A percentile compares a stretch with the other conserved stretches of the same genome.
Conservation (phyloP, 2,113 vertebrate genomes). For the Brachyhypopomus occidentalis region DNA sequence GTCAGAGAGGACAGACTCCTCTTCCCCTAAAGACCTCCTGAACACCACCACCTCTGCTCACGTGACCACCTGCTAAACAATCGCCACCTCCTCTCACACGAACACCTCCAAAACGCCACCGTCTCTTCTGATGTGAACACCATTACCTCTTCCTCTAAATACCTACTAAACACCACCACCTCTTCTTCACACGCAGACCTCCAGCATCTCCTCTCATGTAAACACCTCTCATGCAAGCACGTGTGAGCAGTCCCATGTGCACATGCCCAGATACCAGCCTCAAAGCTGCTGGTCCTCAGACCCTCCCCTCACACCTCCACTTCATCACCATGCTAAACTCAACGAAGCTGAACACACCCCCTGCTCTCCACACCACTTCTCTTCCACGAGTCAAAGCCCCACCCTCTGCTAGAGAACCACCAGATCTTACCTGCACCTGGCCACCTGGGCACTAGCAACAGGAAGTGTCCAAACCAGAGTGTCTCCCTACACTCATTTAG, state of each 20-base stretch:
- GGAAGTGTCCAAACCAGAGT: not conserved
- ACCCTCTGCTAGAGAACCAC: constrained; percentile 66
- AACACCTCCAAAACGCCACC: too few species aligned
- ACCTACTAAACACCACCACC: too few species aligned
- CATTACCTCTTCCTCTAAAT: too few species aligned
- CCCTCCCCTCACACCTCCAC: too few species aligned
- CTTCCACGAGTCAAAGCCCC: constrained; percentile 59
- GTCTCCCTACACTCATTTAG: not conserved
- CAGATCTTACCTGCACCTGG: constrained; percentile 64
- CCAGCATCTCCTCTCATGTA: too few species aligned
- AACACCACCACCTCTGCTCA: constrained; percentile 51
- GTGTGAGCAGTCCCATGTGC: not conserved
- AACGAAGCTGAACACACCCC: constrained; percentile 54
- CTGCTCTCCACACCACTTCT: constrained; percentile 60
- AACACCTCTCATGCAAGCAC: too few species aligned
- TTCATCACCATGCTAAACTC: too few species aligned
- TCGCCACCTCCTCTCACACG: too few species aligned
- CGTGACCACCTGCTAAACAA: constrained; percentile 26
- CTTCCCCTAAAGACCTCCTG: constrained; percentile 29
- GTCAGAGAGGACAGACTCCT: constrained; percentile 47
- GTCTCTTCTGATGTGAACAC: too few species aligned
- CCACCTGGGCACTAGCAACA: constrained; percentile 51
- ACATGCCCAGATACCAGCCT: constrained; percentile 36
- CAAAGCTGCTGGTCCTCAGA: too few species aligned
- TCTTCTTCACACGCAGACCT: too few species aligned